Percentiles rank a stretch among this genome's conserved stretches.
These are phyloP conservation scores for Adelognathus sp. DNA, from an alignment of 2,888 invertebrate genomes.

Conservation along the genomic window DNA sequence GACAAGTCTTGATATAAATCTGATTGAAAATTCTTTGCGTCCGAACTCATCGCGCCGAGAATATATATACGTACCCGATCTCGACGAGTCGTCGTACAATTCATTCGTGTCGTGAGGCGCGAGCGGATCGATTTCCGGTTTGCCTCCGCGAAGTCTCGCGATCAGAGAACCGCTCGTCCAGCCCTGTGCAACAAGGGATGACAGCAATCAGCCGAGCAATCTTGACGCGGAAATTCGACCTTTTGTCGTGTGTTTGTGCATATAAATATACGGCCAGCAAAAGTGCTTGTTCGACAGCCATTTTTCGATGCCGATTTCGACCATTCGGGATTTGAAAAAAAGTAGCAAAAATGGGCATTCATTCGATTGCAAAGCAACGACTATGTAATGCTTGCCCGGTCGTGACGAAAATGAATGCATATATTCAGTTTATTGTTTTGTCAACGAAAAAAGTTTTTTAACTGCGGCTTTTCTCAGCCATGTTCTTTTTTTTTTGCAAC, in stretches of 20 bases:
- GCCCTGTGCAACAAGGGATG: slow-evolving; percentile 65
- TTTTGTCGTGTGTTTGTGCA: background rate
- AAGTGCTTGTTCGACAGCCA: no score
- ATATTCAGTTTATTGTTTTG: no score
- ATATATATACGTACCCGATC: slow-evolving; percentile 50
- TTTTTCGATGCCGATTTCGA: no score
- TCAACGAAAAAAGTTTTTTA: no score
- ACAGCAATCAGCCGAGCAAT: slow-evolving; percentile 30
- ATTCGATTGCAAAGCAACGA: no score
- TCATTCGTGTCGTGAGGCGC: slow-evolving; percentile 66
- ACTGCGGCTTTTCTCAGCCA: no score
- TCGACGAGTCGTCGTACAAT: slow-evolving; percentile 68
- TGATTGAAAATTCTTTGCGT: background rate
- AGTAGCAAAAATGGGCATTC: no score
- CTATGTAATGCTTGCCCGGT: no score
- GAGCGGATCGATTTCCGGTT: slow-evolving; percentile 62
- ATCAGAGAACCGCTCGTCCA: slow-evolving; percentile 71
- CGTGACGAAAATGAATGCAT: no score
- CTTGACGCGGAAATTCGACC: slow-evolving; percentile 23
- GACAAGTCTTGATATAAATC: background rate
- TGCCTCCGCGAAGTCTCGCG: slow-evolving; percentile 61
- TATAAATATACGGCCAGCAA: background rate
- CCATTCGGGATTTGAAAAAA: no score
- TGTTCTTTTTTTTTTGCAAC: no score
- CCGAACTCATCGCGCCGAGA: background rate